These are phyloP conservation scores for Ophraella communa DNA, from an alignment of 2,888 invertebrate species.

Conservation along the genomic window DNA sequence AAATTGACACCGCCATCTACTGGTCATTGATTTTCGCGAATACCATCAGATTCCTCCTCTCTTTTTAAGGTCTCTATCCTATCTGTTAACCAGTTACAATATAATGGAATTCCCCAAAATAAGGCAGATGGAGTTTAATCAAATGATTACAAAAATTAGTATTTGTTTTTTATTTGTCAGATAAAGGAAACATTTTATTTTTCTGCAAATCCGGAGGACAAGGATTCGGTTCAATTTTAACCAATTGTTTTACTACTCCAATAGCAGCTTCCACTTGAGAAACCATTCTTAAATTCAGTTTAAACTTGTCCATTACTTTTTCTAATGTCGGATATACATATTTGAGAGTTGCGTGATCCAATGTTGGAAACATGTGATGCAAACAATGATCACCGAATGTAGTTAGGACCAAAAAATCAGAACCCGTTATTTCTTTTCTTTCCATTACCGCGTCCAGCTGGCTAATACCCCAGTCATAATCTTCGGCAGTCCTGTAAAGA, in stretches of 20 bases:
- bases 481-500: conserved; percentile 42
- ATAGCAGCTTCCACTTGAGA: conserved; percentile 68
- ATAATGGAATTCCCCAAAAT: neutral
- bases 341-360: conserved; percentile 77
- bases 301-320: conserved; percentile 71
- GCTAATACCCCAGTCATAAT: conserved; percentile 77
- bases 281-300: conserved; percentile 60
- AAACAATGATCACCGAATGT: conserved; percentile 80
- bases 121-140: no score
- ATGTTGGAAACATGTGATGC: conserved; percentile 81
- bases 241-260: conserved; percentile 71
- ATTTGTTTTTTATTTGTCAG: neutral
- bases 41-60: no score
- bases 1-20: no score
- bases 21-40: no score
- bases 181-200: conserved; percentile 1
- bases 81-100: no score
- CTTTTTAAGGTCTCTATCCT: no score
- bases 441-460: conserved; percentile 79
- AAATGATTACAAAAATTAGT: no score
- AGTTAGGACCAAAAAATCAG: conserved; percentile 71
- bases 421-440: conserved; percentile 70
- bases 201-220: conserved; percentile 40
- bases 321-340: conserved; percentile 69
- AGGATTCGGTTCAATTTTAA: conserved; percentile 59